Evolutionary conservation across 2,113 vertebrate genomes (phyloP).

Genomic region (Ochotona princeps): DNA sequence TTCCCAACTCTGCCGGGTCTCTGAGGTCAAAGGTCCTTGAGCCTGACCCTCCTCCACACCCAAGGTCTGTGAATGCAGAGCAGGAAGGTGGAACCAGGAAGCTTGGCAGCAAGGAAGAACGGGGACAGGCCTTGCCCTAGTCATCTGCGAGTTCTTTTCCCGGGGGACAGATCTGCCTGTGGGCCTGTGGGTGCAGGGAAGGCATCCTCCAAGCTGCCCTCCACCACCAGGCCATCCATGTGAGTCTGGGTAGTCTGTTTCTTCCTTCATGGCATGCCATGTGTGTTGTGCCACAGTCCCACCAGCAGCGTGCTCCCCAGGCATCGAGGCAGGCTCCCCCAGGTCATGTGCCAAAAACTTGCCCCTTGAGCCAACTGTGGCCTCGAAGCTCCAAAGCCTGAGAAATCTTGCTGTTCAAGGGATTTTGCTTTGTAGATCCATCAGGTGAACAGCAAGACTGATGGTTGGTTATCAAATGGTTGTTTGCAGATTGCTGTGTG

Average conservation of each 20-base stretch:
- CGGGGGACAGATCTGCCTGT: no score
- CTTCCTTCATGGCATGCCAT: neutral
- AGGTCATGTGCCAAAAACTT: neutral
- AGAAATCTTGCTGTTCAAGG: neutral
- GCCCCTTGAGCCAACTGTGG: conserved; percentile 26
- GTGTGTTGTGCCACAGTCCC: neutral
- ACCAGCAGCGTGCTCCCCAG: neutral
- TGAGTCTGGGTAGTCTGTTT: no score
- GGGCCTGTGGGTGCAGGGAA: no score
- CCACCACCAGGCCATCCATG: no score
- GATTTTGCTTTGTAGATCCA: neutral
- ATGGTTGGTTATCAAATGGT: neutral
- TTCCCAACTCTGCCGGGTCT: neutral
- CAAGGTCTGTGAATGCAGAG: no score
- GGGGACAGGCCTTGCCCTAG: no score
- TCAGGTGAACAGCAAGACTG: neutral
- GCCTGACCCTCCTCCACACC: neutral
- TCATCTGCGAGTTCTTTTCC: neutral
- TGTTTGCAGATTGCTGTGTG: neutral
- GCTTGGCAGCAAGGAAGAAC: rapidly evolving
- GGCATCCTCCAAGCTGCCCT: no score
- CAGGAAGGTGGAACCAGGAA: neutral
- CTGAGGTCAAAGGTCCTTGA: neutral
- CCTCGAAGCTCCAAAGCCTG: neutral
- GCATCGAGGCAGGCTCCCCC: neutral